Percentiles rank a stretch among this genome's conserved stretches.
These are phyloP conservation scores for Bellardia pandia DNA, from an alignment of 2,888 invertebrate species.

Conservation along the genomic window DNA sequence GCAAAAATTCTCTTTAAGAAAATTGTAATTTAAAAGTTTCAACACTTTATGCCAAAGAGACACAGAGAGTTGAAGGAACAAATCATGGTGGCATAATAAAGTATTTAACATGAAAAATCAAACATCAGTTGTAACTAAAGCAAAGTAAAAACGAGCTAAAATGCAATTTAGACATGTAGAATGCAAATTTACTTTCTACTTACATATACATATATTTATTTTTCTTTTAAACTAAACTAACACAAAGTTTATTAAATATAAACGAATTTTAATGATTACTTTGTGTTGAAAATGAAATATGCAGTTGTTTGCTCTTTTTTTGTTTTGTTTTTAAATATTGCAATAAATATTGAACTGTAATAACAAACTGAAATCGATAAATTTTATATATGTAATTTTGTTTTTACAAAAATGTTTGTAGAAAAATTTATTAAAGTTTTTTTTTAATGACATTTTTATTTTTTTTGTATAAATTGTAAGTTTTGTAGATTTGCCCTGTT, in stretches of 20 bases:
- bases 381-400: too few species aligned
- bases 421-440: background rate
- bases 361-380: too few species aligned
- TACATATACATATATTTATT: background rate
- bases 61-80: background rate
- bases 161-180: slow-evolving; percentile 46
- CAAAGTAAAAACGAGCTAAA: background rate
- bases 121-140: slow-evolving; percentile 15
- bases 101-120: slow-evolving; percentile 59
- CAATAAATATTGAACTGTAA: slow-evolving; percentile 14
- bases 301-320: background rate
- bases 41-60: background rate
- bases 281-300: background rate
- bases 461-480: background rate
- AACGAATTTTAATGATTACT: slow-evolving; percentile 14
- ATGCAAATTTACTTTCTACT: slow-evolving; percentile 46
- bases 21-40: slow-evolving; percentile 59
- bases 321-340: background rate
- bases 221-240: background rate
- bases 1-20: slow-evolving; percentile 27
- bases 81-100: slow-evolving; percentile 38
- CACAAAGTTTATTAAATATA: background rate
- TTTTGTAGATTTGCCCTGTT: slow-evolving; percentile 12
- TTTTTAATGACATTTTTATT: background rate
- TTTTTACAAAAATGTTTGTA: too few species aligned